Base-by-base conservation (phyloP, 30 jellyfish, hydroid and myxozoan genomes). In the Clytia hemisphaerica region DNA sequence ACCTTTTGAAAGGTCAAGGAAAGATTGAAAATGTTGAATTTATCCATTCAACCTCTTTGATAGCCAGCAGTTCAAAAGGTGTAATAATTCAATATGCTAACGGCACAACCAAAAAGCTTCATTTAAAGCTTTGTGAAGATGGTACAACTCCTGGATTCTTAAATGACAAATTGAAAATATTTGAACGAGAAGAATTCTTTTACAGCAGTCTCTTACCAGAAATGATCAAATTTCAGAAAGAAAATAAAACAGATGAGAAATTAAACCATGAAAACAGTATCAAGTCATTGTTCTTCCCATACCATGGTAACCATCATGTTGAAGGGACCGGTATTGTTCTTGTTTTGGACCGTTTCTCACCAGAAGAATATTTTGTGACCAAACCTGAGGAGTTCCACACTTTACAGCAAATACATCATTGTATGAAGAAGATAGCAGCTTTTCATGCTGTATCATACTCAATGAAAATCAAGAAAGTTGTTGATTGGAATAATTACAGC, bases 371-470 rank as follows among this genome's bases (percentile, higher is more conserved):
- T 33, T 57, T 22, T 57, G 70, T 57, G 42, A 57, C 70, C 16
- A 16, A 37, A 1, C 25, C 25, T 38, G 19, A 1, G 16, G 33
- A 57, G 15, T 57, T 57, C 16, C 70, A 57, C 35, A 57, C 44
- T 2, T 9, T 31, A n/a, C 44, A 1, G 25, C 27, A 57, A 57
- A 33, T 57, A n/a, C 37, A 57, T n/a, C 30, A 1, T 33, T 9
- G 25, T 16, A 21, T 57, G 70, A 57, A 57, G 50, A 22, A 37
- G 5, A 22, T 57, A 6, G 70, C 70, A 21, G 70, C 30, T n/a
- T 57, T 57, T 21, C 70, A 57, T 57, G 36, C 70, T 22, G 30
- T 45, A 57, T 57, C 70, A 5, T 57, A n/a, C 35, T 57, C 44
- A 22, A 57, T 57, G 70, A 57, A 57, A 22, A 26, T 21, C 1